These are phyloP conservation scores for Cancer borealis DNA, from an alignment of 2,888 invertebrate species.

Conservation along the genomic window DNA sequence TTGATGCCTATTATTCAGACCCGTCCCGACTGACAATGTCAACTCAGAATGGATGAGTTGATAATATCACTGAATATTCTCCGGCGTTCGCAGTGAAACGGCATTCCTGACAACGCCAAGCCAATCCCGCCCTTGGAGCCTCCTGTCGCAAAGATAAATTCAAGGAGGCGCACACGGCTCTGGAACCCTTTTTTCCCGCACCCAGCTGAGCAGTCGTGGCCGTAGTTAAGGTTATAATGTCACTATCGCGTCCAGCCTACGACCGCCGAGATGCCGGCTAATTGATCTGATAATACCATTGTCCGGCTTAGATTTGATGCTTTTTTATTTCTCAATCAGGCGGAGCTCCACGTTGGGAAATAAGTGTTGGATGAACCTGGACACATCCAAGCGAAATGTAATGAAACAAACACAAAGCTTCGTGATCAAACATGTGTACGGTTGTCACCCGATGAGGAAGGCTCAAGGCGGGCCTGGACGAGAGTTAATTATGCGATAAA, in stretches of 20 bases:
- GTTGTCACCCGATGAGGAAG: not conserved
- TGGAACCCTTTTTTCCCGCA: conserved; percentile 14
- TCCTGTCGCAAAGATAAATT: not conserved
- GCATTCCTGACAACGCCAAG: conserved; percentile 56
- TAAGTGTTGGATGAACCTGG: not conserved
- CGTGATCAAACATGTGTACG: not conserved
- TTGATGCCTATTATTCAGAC: conserved; percentile 77
- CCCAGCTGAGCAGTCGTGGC: conserved; percentile 50
- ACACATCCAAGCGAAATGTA: not conserved
- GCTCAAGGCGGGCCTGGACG: not conserved
- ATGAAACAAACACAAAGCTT: not conserved
- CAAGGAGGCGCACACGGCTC: not conserved
- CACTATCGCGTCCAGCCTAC: conserved; percentile 65
- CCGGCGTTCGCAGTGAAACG: conserved; percentile 54
- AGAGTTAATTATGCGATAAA: conserved; percentile 1
- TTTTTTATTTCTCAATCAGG: conserved; percentile 71
- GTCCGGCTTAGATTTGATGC: conserved; percentile 58
- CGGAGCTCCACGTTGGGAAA: not conserved
- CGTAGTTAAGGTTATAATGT: conserved; percentile 74
- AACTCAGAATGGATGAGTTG: conserved; percentile 77
- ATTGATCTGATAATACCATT: conserved; percentile 74
- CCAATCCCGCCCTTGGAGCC: conserved; percentile 41
- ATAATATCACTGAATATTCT: conserved; percentile 76
- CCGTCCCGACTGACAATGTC: conserved; percentile 77
- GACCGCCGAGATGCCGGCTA: conserved; percentile 66